Percentiles rank a stretch among this genome's conserved stretches.
Evolutionary conservation across 2,888 invertebrate species (phyloP).

Genomic region (Polyommatus iphigenia): DNA sequence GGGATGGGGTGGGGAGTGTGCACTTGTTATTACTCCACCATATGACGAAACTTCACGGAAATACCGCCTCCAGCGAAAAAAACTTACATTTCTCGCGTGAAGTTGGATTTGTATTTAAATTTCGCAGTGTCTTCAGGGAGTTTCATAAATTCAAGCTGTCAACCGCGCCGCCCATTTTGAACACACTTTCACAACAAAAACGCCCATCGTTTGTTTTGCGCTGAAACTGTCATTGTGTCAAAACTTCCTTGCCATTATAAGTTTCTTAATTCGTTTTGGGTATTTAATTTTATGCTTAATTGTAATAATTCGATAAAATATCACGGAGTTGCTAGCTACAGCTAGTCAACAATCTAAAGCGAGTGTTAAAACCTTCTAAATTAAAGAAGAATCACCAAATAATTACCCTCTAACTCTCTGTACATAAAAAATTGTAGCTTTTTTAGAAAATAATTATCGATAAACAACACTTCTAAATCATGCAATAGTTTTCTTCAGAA

Average conservation of each 20-base stretch:
- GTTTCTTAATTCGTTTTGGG: neutral
- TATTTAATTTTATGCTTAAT: neutral
- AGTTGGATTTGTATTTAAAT: constrained; percentile 39
- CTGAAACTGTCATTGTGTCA: neutral
- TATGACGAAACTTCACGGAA: constrained; percentile 71
- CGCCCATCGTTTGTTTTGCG: constrained; percentile 5
- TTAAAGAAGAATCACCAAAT: no score
- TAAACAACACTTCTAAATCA: neutral
- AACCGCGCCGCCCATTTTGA: constrained; percentile 7
- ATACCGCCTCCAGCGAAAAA: constrained; percentile 66
- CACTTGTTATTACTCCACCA: constrained; percentile 69
- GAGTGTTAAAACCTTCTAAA: neutral
- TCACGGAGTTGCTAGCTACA: neutral
- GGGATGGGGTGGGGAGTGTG: constrained; percentile 57
- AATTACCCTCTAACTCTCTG: no score
- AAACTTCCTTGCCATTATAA: constrained; percentile 1
- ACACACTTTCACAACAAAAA: neutral
- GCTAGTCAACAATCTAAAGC: neutral
- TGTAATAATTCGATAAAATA: neutral
- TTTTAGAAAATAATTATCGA: no score
- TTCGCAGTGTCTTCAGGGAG: constrained; percentile 32
- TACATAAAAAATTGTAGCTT: no score
- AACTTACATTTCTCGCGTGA: constrained; percentile 55
- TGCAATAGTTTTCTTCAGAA: neutral
- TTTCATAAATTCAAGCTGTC: constrained; percentile 21